Evolutionary conservation across 64 coral and sea anemone genomes (phyloP), one percentile per base, ranked within the genome.

Genomic region (Astreopora myriophthalma): DNA sequence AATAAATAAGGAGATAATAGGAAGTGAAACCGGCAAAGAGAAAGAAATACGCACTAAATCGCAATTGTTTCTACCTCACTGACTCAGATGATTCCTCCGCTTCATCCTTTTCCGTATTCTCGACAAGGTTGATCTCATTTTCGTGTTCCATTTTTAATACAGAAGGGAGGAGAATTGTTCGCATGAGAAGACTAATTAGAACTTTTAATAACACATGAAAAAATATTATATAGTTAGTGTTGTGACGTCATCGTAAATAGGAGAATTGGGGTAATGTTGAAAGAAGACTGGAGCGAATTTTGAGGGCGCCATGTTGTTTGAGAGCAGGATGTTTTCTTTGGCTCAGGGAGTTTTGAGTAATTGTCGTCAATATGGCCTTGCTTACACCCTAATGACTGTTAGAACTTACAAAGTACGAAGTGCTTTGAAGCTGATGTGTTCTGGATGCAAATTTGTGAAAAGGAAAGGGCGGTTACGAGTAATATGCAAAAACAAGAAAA

Each of bases 401-500:
- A 74, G 97, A 85, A 99, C 91, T 37, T 99, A 96, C 79, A 95
- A 94, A 87, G 93, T 99, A 85, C 90, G 94, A 48, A 93, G 89
- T 66, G 81, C 97, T 48, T 70, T 99, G 19, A 99, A 95, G 36
- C 76, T 95, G 17, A 93, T 87, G 88, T 99, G 97, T 72, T 60
- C 91, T 19, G 80, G 79, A 74, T 99, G 97, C 48, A 92, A 89
- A 55, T 99, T 99, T 88, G 97, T 99, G 22, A 99, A 84, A 77
- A 99, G 97, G 64, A 99, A 95, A 74, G 97, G 97, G 24, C 85
- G 87, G 52, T 51, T 99, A 48, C 90, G 97, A 9, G 94, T 99
- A 28, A 89, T 99, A 10, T 99, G 97, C 65, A 99, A 99, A 71
- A 87, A 92, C 34, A 95, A 99, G 67, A 90, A 89, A 29, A 95